Base-by-base conservation (phyloP, 2,113 vertebrate species). In the Brachionichthys hirsutus region DNA sequence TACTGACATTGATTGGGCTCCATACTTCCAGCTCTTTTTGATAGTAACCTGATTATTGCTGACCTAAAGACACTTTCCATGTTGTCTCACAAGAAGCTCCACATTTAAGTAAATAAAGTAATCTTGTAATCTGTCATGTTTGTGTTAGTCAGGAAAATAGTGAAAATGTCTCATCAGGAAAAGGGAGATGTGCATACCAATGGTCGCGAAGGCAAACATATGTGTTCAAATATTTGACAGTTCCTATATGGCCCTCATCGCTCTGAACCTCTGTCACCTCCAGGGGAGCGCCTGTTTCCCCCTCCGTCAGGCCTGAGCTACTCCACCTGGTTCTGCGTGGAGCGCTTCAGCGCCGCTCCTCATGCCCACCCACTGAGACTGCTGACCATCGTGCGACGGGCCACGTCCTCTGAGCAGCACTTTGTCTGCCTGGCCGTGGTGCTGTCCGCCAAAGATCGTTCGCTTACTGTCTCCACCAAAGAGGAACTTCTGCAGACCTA, bases 281-380 rank as follows among this genome's bases (percentile, higher is more conserved):
- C 70, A 99, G 97, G 97, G 36, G 97, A 99, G 87, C 91, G 94
- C 15, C 85, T 98, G 83, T 99, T 98, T 49, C 97, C 97, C 18
- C 96, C 97, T 0, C 95, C 96, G 0, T 99, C 97, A 9, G 97
- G 97, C 53, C 89, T 99, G 60, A 98, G 93, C 76, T 98, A 94
- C 85, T 95, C 97, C 15, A 93, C 92, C 49, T 98, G 97, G 97
- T 98, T 99, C 89, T 99, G 96, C 1, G 93, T 99, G 52, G 97
- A 99, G 82, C 95, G 89, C 18, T 98, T 98, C 75, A 97, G 94
- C 61, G 52, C 84, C 0, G 65, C 92, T 18, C 92, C 94, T 1
- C 92, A 93, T 65, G 92, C 90, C 70, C 97, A 98, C 74, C 94
- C 95, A 0, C 93, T 98, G 74, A 91, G 95, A 1, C 91, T 99